phyloP scores from a whole-genome alignment of 2,888 invertebrate species.

The Shargacucullia verbasci region DNA sequence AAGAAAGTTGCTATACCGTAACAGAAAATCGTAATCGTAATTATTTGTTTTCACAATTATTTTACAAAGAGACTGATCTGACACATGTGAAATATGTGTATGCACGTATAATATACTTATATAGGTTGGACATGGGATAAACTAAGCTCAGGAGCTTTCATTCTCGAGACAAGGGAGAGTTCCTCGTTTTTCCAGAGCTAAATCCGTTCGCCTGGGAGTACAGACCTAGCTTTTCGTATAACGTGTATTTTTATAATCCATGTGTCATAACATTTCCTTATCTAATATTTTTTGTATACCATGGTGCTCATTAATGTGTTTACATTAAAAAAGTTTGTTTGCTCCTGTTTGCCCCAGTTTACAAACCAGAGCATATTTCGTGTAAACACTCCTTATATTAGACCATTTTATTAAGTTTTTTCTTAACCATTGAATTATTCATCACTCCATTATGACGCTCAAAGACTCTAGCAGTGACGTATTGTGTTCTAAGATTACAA shows the following conservation, averaged over 20 bases:
- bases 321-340: conserved; percentile 44
- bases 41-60: conserved; percentile 35
- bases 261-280: conserved; percentile 23
- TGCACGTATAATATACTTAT: conserved; percentile 20
- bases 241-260: conserved; percentile 41
- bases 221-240: conserved; percentile 27
- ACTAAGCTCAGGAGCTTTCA: conserved; percentile 57
- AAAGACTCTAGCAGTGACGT: not conserved
- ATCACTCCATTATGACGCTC: too few species aligned
- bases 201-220: conserved; percentile 36
- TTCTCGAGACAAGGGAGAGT: conserved; percentile 41
- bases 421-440: too few species aligned
- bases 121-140: conserved; percentile 50
- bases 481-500: too few species aligned
- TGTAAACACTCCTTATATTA: not conserved
- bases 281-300: conserved; percentile 14
- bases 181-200: conserved; percentile 47
- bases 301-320: conserved; percentile 26
- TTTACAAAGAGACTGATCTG: conserved; percentile 30
- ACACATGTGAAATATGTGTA: conserved; percentile 21
- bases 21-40: conserved; percentile 10
- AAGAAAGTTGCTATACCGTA: too few species aligned
- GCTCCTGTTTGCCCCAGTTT: conserved; percentile 30
- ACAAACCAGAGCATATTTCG: conserved; percentile 21
- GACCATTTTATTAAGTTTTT: not conserved